Evolutionary conservation across 92 coral and sea anemone genomes (phyloP), one percentile per base, ranked within the genome.

Genomic region (Virgularia gustaviana): DNA sequence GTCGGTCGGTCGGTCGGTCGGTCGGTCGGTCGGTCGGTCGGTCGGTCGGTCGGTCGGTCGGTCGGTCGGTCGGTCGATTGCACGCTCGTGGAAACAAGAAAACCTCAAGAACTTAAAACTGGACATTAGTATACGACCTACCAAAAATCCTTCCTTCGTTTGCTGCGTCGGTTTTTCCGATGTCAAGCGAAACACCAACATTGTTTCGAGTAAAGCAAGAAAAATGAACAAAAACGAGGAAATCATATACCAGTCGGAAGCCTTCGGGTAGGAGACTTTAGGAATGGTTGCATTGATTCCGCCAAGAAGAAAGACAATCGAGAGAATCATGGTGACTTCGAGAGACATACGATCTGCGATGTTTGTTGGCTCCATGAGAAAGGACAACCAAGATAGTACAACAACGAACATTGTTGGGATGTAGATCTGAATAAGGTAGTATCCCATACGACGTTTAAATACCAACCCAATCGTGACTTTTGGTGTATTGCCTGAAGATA

Each of bases 301-400:
- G 4, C 91, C 91, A 7, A 80, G 84, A 11, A 87, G 86, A 65
- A 87, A 87, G 78, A 83, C 85, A 29, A 87, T 77, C 2, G 91
- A 83, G 5, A 87, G 73, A 36, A 87, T 83, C 33, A 84, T 87
- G 32, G 94, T 82, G 54, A 90, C 79, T 18, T 91, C 94, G 10
- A 90, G 65, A 29, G 90, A 86, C 86, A 90, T 70, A 51, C 96
- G 90, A 73, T 82, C 79, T 28, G 88, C 88, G 45, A 90, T 83
- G 71, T 90, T 90, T 13, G 83, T 65, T 25, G 83, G 55, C 1
- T 87, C 96, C 96, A 90, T 87, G 80, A 87, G 78, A 44, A 87
- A 81, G 0, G 82, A 57, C 25, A 87, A 70, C 91, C 91, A 87
- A 57, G 88, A 83, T 9, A 87, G 58, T 27, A 81, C 65, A 11